Conservation (phyloP, 2,797 vertebrate species). For the Tauraco hartlaubi region DNA sequence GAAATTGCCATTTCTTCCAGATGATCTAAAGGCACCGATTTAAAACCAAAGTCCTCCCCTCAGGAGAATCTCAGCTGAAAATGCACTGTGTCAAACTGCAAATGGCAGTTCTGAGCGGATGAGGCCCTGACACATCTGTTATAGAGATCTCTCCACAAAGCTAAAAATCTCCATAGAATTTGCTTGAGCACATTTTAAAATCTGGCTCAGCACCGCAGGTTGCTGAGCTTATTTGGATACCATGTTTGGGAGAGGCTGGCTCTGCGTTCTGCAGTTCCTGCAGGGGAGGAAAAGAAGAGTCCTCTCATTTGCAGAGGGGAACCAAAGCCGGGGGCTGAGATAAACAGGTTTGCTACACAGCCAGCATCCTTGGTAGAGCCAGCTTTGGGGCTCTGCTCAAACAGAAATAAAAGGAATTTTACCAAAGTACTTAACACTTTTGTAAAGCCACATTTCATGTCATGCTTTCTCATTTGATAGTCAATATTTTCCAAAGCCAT, state of each 20-base stretch:
- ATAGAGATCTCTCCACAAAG: not conserved
- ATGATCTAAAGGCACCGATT: not conserved
- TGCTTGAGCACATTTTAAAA: not conserved
- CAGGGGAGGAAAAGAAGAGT: not conserved
- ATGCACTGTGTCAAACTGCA: not conserved
- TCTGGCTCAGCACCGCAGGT: not conserved
- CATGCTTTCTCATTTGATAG: not conserved
- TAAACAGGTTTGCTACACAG: not conserved
- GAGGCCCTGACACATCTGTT: slow-evolving; percentile 11
- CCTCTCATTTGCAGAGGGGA: not conserved
- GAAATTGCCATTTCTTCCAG: not conserved
- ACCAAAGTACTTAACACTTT: not conserved
- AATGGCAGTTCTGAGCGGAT: slow-evolving; percentile 14
- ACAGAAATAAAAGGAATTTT: not conserved
- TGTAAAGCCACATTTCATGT: not conserved
- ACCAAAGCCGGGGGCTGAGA: not conserved
- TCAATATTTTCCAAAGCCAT: not conserved
- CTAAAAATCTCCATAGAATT: not conserved
- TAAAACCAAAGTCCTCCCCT: not conserved
- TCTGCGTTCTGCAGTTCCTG: not conserved
- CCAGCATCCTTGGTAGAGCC: not conserved
- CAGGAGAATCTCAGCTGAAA: not conserved
- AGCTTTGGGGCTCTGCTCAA: not conserved
- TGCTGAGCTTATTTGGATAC: not conserved
- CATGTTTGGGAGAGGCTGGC: not conserved